Conservation (phyloP, 2,113 vertebrate genomes). For the Sigmodon hispidus region DNA sequence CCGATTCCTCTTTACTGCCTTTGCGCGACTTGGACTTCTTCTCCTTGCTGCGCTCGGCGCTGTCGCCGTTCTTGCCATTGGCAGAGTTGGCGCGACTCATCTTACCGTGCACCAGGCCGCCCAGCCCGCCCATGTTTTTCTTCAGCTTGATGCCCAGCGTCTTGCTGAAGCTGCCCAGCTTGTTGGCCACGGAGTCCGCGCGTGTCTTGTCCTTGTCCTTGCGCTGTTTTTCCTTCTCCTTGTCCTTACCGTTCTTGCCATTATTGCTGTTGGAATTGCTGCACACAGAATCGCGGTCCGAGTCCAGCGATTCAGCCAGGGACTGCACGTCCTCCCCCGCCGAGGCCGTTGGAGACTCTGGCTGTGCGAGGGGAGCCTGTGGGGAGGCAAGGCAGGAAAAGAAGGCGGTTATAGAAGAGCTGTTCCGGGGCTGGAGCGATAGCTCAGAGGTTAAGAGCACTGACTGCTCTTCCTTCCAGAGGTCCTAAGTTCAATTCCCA, state of each 20-base stretch:
- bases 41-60: constrained; percentile 86
- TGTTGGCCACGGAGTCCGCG: constrained; percentile 97
- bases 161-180: constrained; percentile 98
- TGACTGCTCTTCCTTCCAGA: too few species aligned
- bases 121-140: constrained; percentile 98
- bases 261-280: constrained; percentile 98
- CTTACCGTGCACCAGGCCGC: constrained; percentile 96
- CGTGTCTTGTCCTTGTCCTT: constrained; percentile 97
- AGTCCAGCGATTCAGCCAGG: constrained; percentile 97
- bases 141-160: constrained; percentile 98
- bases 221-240: constrained; percentile 95
- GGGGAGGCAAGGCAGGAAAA: constrained; percentile 52
- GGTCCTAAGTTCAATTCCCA: too few species aligned
- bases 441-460: too few species aligned
- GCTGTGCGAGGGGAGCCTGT: constrained; percentile 98
- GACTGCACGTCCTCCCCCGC: constrained; percentile 98
- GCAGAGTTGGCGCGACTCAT: constrained; percentile 93
- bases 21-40: constrained; percentile 89
- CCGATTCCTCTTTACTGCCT: constrained; percentile 94
- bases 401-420: constrained; percentile 22
- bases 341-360: constrained; percentile 97
- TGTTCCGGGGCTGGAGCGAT: too few species aligned
- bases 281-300: constrained; percentile 97
- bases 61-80: constrained; percentile 90
- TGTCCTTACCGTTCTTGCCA: constrained; percentile 92